Base-by-base conservation (phyloP, 2,797 vertebrate species). In the Scleropages formosus region DNA sequence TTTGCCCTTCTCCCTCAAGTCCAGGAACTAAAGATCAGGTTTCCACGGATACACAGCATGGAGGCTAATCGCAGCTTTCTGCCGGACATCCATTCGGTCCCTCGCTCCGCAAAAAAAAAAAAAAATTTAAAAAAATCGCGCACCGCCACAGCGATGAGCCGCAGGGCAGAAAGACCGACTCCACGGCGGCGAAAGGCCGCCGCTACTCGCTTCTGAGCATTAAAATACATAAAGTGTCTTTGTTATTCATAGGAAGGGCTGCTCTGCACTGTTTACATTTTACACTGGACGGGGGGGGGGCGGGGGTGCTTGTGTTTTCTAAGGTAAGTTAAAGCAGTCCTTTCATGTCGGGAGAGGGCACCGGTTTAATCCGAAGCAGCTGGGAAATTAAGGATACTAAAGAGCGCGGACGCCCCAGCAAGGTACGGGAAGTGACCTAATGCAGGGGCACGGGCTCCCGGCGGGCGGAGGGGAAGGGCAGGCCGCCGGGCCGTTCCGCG, bases 1-100 rank as follows among this genome's bases (percentile, higher is more conserved):
- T 63, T 59, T 46, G 53, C 71, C 56, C 62, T 65, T 44, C 20
- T 27, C 72, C 39, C 68, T 65, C 75, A 72, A 74, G 75, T 47
- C 39, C 75, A 76, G 73, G 78, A 72, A 68, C 82, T 79, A 80
- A 87, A 82, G 78, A 85, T 88, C 85, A 80, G 76, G 76, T 89
- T 85, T 86, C 88, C 86, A 88, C 74, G 84, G 87, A 74, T 82
- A 81, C 88, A 84, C 84, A 82, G 83, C 77, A 79, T 78, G 83
- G 66, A 75, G 77, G 82, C 80, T 83, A 86, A 83, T 84, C 80
- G 84, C 13, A 82, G 81, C 69, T 68, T 78, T 53, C 16, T 51
- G 47, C 68, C 39, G 59, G 72, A 77, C 68, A 72, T 75, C 78
- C 76, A 75, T 71, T 60, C 64, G 46, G 24, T 76, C 74, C 78